Conservation (phyloP, 1,140 invertebrate genomes). For the Drosophila carrolli region DNA sequence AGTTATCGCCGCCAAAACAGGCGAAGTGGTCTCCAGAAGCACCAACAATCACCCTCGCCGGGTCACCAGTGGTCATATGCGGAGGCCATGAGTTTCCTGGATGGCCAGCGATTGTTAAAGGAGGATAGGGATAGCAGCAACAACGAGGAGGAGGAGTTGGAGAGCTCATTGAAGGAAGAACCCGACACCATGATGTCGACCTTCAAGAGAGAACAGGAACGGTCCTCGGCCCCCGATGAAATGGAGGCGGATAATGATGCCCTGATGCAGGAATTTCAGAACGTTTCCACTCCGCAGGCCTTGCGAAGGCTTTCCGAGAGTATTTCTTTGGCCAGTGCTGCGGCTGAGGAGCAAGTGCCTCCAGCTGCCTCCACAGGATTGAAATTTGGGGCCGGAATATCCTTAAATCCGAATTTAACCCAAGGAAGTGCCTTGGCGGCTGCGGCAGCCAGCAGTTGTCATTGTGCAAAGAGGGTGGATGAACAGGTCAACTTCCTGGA, state of each 20-base stretch:
- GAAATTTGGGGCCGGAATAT: neutral
- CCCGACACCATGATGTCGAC: slow-evolving; percentile 25
- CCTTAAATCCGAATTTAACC: neutral
- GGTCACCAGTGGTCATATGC: slow-evolving; percentile 59
- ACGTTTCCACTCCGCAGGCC: slow-evolving; percentile 69
- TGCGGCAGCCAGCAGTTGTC: slow-evolving; percentile 59
- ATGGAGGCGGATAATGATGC: slow-evolving; percentile 74
- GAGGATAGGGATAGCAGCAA: slow-evolving; percentile 50
- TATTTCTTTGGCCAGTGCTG: slow-evolving; percentile 69
- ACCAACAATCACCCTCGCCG: slow-evolving; percentile 25
- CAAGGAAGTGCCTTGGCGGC: slow-evolving; percentile 39
- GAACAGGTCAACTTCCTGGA: slow-evolving; percentile 78
- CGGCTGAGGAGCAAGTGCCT: slow-evolving; percentile 52
- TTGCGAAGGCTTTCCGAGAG: slow-evolving; percentile 67
- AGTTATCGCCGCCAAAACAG: slow-evolving; percentile 64
- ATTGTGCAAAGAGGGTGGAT: slow-evolving; percentile 75
- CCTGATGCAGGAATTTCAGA: slow-evolving; percentile 69
- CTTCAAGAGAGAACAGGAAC: slow-evolving; percentile 40
- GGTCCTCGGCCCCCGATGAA: slow-evolving; percentile 38
- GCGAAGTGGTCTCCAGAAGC: slow-evolving; percentile 24
- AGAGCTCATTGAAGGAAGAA: slow-evolving; percentile 5
- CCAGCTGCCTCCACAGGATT: neutral
- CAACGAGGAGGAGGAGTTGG: slow-evolving; percentile 45
- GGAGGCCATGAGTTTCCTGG: slow-evolving; percentile 61
- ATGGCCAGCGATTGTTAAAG: slow-evolving; percentile 12